phyloP scores from a whole-genome alignment of 2,113 vertebrate genomes.

The Peucedramus taeniatus region DNA sequence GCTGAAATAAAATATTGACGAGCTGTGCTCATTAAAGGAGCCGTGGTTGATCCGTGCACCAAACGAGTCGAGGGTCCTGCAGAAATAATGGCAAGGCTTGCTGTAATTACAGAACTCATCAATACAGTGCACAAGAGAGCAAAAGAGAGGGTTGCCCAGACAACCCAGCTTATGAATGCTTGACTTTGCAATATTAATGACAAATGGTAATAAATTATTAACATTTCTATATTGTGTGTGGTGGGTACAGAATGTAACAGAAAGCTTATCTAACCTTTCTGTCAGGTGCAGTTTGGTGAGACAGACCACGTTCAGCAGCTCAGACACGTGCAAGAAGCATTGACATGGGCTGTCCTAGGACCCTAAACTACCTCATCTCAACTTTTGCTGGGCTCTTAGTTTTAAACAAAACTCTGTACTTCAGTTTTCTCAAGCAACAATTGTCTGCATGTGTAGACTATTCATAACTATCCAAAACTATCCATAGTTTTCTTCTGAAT shows the following conservation, averaged over 20 bases:
- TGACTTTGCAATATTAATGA: conserved; percentile 24
- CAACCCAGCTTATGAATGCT: neutral
- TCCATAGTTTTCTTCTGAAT: neutral
- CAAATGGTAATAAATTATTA: conserved; percentile 41
- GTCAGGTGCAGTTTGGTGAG: neutral
- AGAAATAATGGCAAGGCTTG: neutral
- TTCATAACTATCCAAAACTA: no score
- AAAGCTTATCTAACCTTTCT: neutral
- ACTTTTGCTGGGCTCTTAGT: neutral
- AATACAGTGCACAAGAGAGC: neutral
- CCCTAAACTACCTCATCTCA: neutral
- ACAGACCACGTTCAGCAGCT: neutral
- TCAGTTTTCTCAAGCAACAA: neutral
- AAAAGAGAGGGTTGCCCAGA: neutral
- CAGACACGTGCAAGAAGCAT: neutral
- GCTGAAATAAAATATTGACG: conserved; percentile 20
- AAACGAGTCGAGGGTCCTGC: neutral
- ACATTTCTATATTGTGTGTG: neutral
- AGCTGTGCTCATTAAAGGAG: conserved; percentile 2
- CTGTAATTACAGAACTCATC: conserved; percentile 17
- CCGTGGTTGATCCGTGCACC: neutral
- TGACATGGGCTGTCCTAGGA: neutral
- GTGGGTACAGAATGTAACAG: neutral
- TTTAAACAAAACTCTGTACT: neutral
- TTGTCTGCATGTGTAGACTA: neutral